A percentile compares a stretch with the other conserved stretches of the same genome.
Conservation (phyloP, 2,797 vertebrate genomes). For the Pelobates cultripes region DNA sequence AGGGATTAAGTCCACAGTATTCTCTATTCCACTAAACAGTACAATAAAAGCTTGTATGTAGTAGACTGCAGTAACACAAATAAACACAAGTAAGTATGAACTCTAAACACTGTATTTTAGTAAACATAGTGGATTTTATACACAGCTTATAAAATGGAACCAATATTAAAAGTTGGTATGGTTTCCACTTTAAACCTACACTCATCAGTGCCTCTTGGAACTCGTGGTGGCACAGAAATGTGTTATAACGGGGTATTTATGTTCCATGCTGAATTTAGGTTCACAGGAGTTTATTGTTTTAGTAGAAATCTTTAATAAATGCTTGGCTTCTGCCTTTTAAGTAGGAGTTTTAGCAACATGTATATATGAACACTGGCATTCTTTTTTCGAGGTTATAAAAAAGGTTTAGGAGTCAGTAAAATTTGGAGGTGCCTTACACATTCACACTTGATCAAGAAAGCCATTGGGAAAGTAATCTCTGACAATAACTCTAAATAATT, state of each 20-base stretch:
- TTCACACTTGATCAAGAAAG: slow-evolving; percentile 64
- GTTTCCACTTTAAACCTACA: slow-evolving; percentile 16
- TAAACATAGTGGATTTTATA: too few relatives aligned
- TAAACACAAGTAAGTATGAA: too few relatives aligned
- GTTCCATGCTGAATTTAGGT: slow-evolving; percentile 23
- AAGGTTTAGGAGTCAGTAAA: slow-evolving; percentile 52
- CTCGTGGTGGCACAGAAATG: slow-evolving; percentile 10
- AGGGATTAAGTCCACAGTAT: too few relatives aligned
- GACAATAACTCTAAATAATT: slow-evolving; percentile 71
- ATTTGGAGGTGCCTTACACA: slow-evolving; percentile 37
- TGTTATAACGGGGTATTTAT: slow-evolving; percentile 59
- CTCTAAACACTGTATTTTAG: too few relatives aligned
- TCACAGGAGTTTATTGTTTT: slow-evolving; percentile 53
- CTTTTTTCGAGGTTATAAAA: slow-evolving; percentile 58
- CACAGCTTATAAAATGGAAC: too few relatives aligned
- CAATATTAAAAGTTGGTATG: too few relatives aligned
- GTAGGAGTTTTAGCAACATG: slow-evolving; percentile 57
- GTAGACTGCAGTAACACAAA: too few relatives aligned
- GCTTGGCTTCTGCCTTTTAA: slow-evolving; percentile 32
- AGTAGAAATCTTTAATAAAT: slow-evolving; percentile 60
- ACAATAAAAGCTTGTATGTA: too few relatives aligned
- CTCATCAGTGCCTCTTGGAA: background rate
- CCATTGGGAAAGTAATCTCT: slow-evolving; percentile 61
- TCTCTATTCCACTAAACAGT: too few relatives aligned
- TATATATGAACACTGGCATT: slow-evolving; percentile 55